Base-by-base conservation (phyloP, 2,888 invertebrate genomes). In the Mimachlamys varia region DNA sequence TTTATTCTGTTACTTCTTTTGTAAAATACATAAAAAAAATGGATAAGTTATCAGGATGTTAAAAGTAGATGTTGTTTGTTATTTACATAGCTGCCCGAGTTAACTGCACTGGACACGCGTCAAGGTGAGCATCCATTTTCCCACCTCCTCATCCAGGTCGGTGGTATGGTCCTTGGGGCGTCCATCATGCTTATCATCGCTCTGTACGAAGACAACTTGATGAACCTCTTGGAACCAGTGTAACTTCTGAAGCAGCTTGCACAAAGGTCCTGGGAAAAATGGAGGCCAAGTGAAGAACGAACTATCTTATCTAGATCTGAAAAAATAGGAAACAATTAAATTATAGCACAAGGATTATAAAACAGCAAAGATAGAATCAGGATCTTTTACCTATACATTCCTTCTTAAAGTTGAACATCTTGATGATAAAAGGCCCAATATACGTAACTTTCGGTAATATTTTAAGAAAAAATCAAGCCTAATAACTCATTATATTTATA, bases 141-240 rank as follows among this genome's bases (percentile, higher is more conserved):
- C 95, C 98, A 98, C 95, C 98, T 98, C 95, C 96, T 98, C 89
- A 97, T 99, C 50, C 99, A 99, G 97, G 97, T 98, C 87, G 97
- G 98, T 94, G 99, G 99, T 0, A 97, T 99, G 93, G 97, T 98
- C 0, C 97, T 97, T 12, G 99, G 99, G 89, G 98, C 98, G 88
- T 98, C 98, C 37, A 98, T 99, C 92, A 99, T 99, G 99, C 97
- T 98, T 89, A 96, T 98, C 92, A 99, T 99, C 93, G 99, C 99
- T 10, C 96, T 98, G 22, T 99, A 98, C 96, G 99, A 99, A 96
- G 98, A 98, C 92, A 98, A 98, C 96, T 97, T 99, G 53, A 91
- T 90, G 88, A 92, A 88, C 13, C 88, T 94, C 19, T 88, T 95
- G 44, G 94, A 92, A 87, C 37, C 55, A 76, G 87, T 44, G 38